Conservation (phyloP, 2,888 invertebrate species). For the Drosophila borealis region DNA sequence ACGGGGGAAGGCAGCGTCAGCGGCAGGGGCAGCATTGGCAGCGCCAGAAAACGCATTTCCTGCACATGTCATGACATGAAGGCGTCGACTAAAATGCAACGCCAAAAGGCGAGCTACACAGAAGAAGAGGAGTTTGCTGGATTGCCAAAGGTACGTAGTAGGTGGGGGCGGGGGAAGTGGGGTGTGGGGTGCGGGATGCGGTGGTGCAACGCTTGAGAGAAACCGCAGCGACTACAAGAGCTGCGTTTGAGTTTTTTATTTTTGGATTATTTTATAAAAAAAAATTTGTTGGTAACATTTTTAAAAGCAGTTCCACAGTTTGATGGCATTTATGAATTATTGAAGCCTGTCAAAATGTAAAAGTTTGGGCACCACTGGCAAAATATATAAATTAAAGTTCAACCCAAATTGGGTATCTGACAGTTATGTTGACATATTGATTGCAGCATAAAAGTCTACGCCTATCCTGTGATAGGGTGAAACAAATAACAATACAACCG, state of each 20-base stretch:
- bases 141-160: neutral
- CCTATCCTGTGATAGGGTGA: too few relatives aligned
- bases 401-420: constrained; percentile 1
- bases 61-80: constrained; percentile 76
- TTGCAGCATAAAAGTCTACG: neutral
- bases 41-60: constrained; percentile 76
- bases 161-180: rapidly evolving
- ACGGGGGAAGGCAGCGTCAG: neutral
- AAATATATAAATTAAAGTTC: constrained; percentile 3
- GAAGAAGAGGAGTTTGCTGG: neutral
- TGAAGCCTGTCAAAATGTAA: constrained; percentile 15
- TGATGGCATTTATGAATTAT: constrained; percentile 26
- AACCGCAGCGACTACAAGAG: constrained; percentile 3
- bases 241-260: constrained; percentile 7
- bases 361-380: constrained; percentile 21
- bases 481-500: neutral
- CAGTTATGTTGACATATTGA: constrained; percentile 12
- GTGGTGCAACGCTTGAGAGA: neutral
- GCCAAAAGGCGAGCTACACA: constrained; percentile 8
- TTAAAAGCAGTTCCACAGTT: constrained; percentile 15
- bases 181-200: too few relatives aligned
- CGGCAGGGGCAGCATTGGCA: constrained; percentile 29
- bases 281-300: too few relatives aligned
- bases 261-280: constrained; percentile 1
- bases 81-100: constrained; percentile 39